These are phyloP conservation scores for Dromas ardeola DNA, from an alignment of 2,113 vertebrate species.

Conservation along the genomic window DNA sequence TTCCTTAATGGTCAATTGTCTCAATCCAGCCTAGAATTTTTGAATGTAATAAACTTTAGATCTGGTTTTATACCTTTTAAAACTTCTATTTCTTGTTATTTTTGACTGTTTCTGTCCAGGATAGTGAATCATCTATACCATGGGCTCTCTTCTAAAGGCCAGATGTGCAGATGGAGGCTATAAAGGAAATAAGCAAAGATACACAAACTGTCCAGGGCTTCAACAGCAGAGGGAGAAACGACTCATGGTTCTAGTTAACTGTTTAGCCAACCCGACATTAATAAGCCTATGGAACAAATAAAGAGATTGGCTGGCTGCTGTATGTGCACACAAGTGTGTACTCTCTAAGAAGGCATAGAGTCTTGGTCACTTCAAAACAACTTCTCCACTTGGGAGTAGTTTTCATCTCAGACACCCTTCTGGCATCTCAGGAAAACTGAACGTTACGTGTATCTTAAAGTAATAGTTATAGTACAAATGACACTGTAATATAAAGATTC, in stretches of 20 bases:
- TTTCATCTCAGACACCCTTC: background rate
- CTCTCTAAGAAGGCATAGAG: background rate
- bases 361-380: background rate
- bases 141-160: background rate
- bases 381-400: background rate
- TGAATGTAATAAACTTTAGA: background rate
- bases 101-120: background rate
- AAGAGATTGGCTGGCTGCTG: background rate
- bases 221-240: background rate
- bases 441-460: background rate
- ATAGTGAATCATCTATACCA: background rate
- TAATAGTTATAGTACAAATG: background rate
- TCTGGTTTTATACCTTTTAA: background rate
- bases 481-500: background rate
- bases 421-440: background rate
- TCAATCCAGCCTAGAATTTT: conserved; percentile 8
- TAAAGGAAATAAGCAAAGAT: background rate
- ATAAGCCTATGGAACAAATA: background rate
- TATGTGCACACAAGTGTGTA: background rate
- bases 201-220: background rate
- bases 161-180: background rate
- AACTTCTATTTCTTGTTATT: background rate
- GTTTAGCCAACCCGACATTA: background rate
- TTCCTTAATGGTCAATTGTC: conserved; percentile 27
- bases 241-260: background rate